Percentiles rank a stretch among this genome's conserved stretches.
Conservation (phyloP, 2,888 invertebrate genomes). For the Drosophila emarginata region DNA sequence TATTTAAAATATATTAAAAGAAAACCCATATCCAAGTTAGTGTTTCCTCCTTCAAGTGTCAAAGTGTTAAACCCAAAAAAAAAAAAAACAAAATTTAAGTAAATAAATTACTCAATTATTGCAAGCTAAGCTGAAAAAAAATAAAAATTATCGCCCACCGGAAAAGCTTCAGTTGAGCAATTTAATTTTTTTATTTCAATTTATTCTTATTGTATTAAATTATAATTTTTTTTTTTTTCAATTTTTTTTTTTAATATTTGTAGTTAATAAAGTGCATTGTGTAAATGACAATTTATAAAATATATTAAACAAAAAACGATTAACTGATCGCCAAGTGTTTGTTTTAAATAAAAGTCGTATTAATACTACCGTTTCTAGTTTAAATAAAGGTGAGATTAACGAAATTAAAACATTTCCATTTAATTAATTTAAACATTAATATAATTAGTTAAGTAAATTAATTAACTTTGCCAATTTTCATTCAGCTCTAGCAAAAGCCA, state of each 20-base stretch:
- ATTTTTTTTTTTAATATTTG: background rate
- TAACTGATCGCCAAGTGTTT: background rate
- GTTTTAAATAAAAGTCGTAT: too few species aligned
- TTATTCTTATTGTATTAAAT: background rate
- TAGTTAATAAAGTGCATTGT: background rate
- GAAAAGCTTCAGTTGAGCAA: background rate
- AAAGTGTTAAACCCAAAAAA: constrained; percentile 1
- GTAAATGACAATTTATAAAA: background rate
- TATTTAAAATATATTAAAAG: background rate
- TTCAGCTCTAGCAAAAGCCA: background rate
- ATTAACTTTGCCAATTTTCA: background rate
- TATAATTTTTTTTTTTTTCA: background rate
- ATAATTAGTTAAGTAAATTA: too few species aligned
- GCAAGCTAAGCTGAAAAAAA: background rate
- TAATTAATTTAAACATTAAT: background rate
- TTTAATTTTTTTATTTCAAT: background rate
- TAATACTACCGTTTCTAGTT: background rate
- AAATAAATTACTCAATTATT: background rate
- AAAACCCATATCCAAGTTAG: background rate
- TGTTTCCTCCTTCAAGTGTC: background rate
- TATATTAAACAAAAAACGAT: background rate
- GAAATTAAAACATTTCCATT: background rate
- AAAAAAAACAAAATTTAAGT: background rate
- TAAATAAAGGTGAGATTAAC: background rate
- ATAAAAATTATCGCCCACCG: background rate